Conservation (phyloP, 2,888 invertebrate genomes). For the Acanthoscelides obtectus region DNA sequence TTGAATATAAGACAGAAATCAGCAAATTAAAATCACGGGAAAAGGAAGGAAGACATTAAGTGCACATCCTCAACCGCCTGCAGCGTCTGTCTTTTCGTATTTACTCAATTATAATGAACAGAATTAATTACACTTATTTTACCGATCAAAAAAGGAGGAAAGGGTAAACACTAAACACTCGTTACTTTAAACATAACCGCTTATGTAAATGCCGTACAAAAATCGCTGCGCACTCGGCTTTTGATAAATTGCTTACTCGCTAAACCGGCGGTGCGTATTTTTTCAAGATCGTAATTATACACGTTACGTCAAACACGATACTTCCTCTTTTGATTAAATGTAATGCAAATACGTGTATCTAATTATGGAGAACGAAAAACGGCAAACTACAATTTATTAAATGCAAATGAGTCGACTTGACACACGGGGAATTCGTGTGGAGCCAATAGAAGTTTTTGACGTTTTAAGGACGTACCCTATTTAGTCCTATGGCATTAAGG, state of each 20-base stretch:
- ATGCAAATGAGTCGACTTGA: background rate
- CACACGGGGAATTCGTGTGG: background rate
- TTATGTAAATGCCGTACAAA: background rate
- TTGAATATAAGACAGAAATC: background rate
- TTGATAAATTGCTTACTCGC: background rate
- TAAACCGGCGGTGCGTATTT: background rate
- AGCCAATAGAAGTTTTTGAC: background rate
- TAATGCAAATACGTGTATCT: background rate
- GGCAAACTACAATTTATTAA: background rate
- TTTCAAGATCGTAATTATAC: background rate
- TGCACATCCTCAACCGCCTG: background rate
- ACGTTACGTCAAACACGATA: background rate
- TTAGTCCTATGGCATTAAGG: background rate
- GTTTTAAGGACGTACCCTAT: background rate
- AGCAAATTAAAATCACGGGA: background rate
- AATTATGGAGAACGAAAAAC: background rate
- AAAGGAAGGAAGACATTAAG: background rate
- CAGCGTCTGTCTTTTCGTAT: background rate
- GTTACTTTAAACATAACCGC: background rate
- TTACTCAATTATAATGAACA: background rate
- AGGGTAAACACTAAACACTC: background rate
- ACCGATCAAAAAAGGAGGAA: background rate
- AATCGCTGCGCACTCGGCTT: background rate
- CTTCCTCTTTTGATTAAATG: background rate
- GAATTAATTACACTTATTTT: background rate